Evolutionary conservation across 2,113 vertebrate species (phyloP).

Genomic region (Peucedramus taeniatus): DNA sequence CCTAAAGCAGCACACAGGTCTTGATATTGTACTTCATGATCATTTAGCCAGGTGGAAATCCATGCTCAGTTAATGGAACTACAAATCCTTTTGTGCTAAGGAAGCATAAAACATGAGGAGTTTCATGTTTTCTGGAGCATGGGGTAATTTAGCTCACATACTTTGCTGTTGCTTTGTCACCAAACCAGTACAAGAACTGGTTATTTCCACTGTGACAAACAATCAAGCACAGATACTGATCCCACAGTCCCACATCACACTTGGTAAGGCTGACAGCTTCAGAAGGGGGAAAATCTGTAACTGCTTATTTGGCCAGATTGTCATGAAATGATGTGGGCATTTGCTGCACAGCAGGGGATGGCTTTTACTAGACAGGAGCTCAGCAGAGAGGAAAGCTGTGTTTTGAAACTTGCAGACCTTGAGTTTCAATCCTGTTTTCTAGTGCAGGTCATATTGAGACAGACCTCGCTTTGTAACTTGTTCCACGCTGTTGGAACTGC

Average conservation of each 20-base stretch:
- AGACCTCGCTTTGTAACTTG: conserved; percentile 44
- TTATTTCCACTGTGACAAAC: neutral
- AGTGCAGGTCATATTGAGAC: conserved; percentile 10
- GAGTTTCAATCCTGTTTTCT: conserved; percentile 35
- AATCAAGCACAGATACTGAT: neutral
- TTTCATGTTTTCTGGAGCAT: neutral
- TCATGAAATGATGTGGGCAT: conserved; percentile 19
- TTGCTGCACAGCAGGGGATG: neutral
- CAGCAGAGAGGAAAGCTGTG: neutral
- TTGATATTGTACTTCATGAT: neutral
- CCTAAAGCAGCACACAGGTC: neutral
- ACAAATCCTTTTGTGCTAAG: neutral
- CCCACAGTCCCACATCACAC: neutral
- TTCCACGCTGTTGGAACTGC: conserved; percentile 10
- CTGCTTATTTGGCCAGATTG: conserved; percentile 50
- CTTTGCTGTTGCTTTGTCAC: neutral
- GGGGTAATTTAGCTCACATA: neutral
- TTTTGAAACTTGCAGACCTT: conserved; percentile 9
- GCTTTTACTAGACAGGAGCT: conserved; percentile 13
- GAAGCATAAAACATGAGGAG: neutral
- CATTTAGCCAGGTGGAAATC: neutral
- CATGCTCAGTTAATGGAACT: neutral
- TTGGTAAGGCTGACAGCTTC: conserved; percentile 16
- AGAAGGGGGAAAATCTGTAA: conserved; percentile 8
- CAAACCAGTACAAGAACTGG: neutral